Conservation (phyloP, 2,797 vertebrate species). For the Dryobates pubescens region DNA sequence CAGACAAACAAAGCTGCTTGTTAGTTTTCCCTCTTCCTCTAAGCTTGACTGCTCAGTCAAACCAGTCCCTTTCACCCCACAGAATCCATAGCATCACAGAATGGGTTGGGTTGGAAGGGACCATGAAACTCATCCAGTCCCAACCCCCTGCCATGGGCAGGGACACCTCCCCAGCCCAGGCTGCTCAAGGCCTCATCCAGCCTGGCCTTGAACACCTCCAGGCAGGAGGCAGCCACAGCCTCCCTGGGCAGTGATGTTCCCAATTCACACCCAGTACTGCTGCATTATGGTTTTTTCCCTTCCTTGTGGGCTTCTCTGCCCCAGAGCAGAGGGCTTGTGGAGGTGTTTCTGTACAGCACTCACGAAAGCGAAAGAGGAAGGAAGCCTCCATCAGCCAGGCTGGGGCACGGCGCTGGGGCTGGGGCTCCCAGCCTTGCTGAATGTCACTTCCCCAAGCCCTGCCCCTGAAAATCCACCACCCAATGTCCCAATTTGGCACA, state of each 20-base stretch:
- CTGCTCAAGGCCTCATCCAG: too few relatives aligned
- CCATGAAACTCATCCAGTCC: too few relatives aligned
- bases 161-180: too few relatives aligned
- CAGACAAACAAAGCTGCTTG: background rate
- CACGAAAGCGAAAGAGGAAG: slow-evolving; percentile 56
- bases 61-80: background rate
- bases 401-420: background rate
- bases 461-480: background rate
- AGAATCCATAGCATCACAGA: too few relatives aligned
- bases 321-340: background rate
- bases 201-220: too few relatives aligned
- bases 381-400: slow-evolving; percentile 12
- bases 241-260: background rate
- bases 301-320: slow-evolving; percentile 1
- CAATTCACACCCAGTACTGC: background rate
- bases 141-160: too few relatives aligned
- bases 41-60: background rate
- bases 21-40: background rate
- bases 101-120: too few relatives aligned
- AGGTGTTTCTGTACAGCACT: background rate
- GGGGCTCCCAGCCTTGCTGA: background rate
- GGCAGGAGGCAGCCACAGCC: too few relatives aligned
- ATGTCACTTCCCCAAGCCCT: slow-evolving; percentile 16
- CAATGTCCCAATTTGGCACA: background rate
- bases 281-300: background rate